Base-by-base conservation (phyloP, 2,113 vertebrate genomes). In the Ptychochromis oligacanthus region DNA sequence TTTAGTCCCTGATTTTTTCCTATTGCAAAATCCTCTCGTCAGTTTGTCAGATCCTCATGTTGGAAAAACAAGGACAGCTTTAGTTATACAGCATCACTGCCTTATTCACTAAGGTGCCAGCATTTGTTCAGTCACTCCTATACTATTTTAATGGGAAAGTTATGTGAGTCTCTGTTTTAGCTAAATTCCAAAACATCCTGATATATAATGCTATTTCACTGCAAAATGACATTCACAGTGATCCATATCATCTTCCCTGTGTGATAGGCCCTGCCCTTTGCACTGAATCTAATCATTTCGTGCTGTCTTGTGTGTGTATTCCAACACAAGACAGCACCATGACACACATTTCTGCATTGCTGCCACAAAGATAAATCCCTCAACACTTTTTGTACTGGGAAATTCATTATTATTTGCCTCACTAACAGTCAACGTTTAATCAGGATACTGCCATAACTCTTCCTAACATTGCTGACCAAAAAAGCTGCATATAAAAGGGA, bases 101-200 rank as follows among this genome's bases (percentile, higher is more conserved):
- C 18, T 70, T 49, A 70, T 52, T 20, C 65, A 70, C 43, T 0
- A 26, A 70, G 10, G 24, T 52, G 0, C 28, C 43, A 52, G 10
- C 0, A 43, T 72, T 31, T 72, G 28, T 52, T 52, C 0, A n/a
- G 20, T 52, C 6, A 31, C 15, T 52, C 18, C 7, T 8, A 31
- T 72, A 52, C 11, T 52, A 54, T 52, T 52, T 52, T 52, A 52
- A 52, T 4, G 6, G 31, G 13, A 72, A 52, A 31, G 4, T 52
- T 72, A 72, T 31, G 24, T 54, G 46, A 72, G 0, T 72, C 6
- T 31, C 24, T 28, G 17, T 20, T 70, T 31, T 18, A 31, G 31
- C 24, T 46, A 52, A 70, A 70, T 13, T 52, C 24, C 43, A 70
- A 70, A 70, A 52, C 52, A 54, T 24, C 43, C 49, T n/a, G 20